Percentiles rank a stretch among this genome's conserved stretches.
phyloP scores from a whole-genome alignment of 2,113 vertebrate species.

The Burhinus oedicnemus region DNA sequence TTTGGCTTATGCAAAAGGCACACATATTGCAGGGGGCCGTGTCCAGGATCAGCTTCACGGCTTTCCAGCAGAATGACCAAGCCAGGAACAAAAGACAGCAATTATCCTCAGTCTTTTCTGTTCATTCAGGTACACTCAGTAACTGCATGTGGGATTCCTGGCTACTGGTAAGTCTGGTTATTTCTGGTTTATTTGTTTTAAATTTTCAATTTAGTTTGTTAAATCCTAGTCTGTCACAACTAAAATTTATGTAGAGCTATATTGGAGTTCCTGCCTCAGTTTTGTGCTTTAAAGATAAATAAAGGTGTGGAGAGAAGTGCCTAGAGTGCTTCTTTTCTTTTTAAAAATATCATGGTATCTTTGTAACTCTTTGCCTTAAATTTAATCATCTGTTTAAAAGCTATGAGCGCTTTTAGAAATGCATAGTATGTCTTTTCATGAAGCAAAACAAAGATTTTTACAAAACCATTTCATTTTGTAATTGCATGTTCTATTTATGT shows the following conservation, averaged over 20 bases:
- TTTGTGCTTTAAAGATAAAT: background rate
- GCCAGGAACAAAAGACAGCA: background rate
- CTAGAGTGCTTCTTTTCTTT: background rate
- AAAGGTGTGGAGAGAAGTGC: background rate
- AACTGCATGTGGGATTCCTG: background rate
- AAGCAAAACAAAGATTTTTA: constrained; percentile 37
- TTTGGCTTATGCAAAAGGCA: background rate
- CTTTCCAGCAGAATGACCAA: background rate
- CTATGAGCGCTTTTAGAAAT: background rate
- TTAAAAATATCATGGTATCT: background rate
- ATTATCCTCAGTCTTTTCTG: background rate
- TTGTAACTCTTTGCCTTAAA: background rate
- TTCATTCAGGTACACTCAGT: background rate
- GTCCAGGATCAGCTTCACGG: background rate
- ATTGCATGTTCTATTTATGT: constrained; percentile 67
- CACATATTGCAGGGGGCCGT: too few relatives aligned
- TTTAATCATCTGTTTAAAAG: background rate
- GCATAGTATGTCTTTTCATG: background rate
- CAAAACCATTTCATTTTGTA: constrained; percentile 22
- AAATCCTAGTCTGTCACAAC: background rate
- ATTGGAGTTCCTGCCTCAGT: background rate
- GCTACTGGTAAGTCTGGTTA: background rate
- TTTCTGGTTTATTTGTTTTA: background rate
- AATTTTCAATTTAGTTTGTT: background rate
- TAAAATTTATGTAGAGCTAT: background rate